phyloP scores from a whole-genome alignment of 2,797 vertebrate genomes.

The Myiotriccus ornatus region DNA sequence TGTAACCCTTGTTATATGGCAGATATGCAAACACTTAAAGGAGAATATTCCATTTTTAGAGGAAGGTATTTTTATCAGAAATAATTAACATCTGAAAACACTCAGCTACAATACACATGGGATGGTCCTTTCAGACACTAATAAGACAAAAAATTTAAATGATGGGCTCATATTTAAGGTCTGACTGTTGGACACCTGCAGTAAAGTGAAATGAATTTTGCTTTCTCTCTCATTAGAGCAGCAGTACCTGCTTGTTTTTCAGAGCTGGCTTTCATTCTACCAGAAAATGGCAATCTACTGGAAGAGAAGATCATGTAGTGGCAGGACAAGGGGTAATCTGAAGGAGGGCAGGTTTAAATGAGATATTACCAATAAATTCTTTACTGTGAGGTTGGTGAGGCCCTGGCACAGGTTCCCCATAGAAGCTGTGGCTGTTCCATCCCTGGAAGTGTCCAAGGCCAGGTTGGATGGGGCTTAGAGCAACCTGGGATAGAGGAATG shows the following conservation, averaged over 20 bases:
- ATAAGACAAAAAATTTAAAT: not conserved
- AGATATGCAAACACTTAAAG: not conserved
- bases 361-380: not conserved
- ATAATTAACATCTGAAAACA: not conserved
- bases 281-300: not conserved
- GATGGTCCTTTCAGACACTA: not conserved
- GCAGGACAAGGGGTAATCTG: not conserved
- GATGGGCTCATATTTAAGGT: not conserved
- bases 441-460: not conserved
- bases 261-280: not conserved
- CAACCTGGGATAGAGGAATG: accelerated
- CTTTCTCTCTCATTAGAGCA: not conserved
- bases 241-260: not conserved
- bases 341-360: not conserved
- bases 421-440: not conserved
- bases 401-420: accelerated
- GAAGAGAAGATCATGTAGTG: not conserved
- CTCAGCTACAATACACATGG: not conserved
- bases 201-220: not conserved
- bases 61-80: not conserved
- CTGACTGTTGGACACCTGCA: not conserved
- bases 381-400: not conserved
- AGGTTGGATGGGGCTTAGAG: accelerated
- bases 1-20: not conserved
- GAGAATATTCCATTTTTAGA: not conserved